Evolutionary conservation across 2,113 vertebrate species (phyloP), one percentile per base, ranked within the genome.

Genomic region (Numida meleagris): DNA sequence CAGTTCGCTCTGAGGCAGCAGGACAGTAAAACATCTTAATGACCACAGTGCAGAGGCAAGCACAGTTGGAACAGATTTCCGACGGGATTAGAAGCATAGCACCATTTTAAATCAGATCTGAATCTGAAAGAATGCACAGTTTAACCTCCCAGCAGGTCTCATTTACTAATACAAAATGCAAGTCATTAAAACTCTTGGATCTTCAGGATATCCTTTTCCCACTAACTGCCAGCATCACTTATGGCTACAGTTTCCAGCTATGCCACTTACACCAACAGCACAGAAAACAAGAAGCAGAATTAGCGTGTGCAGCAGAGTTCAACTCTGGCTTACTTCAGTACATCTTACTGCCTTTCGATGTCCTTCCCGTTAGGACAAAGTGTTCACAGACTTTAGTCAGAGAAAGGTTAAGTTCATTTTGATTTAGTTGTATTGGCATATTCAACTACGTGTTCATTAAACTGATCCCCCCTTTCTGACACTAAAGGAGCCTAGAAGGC

Each of bases 381-480:
- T 5, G 8, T 53, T 65, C 17, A 43, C 4, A n/a, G 19, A 7
- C 77, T 57, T 70, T 5, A 81, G 16, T 6, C 19, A 38, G n/a
- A 83, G 58, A 67, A 82, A 50, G 40, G 12, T 24, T 72, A 4
- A 23, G 14, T 14, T 90, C 2, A n/a, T 50, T 76, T 79, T 21
- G 34, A 19, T 46, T 75, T 36, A 73, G 6, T 23, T 42, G 20
- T 24, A 33, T 65, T 6, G 75, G 43, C 31, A 86, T 4, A 34
- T 24, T 67, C 14, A 72, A 27, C 6, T 48, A 17, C 0, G 0
- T 10, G 9, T 29, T 74, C 12, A 2, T 62, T 17, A 46, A 83
- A 63, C 5, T 33, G 38, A 6, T 76, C 7, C 24, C 31, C 62
- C 38, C 50, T 82, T 40, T 62, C 16, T 46, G 25, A 77, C 0